These are phyloP conservation scores for Neofelis nebulosa DNA, from an alignment of 2,113 vertebrate species.

Conservation along the genomic window DNA sequence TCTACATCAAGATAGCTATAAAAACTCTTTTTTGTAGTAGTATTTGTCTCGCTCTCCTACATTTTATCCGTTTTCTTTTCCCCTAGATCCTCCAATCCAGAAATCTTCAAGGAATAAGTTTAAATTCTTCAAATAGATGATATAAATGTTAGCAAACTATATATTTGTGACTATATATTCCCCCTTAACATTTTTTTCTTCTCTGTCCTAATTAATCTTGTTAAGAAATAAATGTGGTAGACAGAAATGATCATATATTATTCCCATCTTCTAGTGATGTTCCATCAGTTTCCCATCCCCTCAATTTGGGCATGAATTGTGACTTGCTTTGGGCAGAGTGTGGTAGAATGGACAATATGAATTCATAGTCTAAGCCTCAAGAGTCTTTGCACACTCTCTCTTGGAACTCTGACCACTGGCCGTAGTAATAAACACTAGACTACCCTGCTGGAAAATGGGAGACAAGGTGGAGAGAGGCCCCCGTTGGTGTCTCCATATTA, in stretches of 20 bases:
- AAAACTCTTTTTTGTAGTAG: background rate
- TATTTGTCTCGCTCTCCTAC: background rate
- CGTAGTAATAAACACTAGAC: background rate
- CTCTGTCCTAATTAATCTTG: background rate
- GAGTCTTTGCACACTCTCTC: background rate
- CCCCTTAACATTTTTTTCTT: background rate
- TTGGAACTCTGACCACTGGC: background rate
- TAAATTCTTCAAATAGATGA: background rate
- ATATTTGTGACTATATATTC: background rate
- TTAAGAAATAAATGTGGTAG: background rate
- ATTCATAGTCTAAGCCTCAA: background rate
- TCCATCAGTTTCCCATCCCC: fast-evolving
- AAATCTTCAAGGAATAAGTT: background rate
- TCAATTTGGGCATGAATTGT: background rate
- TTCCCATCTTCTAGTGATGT: background rate
- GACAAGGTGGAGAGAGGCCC: fast-evolving
- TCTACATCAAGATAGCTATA: background rate
- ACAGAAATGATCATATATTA: background rate
- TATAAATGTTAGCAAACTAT: background rate
- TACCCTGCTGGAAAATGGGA: background rate
- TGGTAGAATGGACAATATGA: background rate
- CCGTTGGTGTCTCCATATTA: background rate
- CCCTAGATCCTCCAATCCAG: background rate
- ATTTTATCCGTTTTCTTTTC: background rate
- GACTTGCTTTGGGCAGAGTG: background rate